Percentiles rank a stretch among this genome's conserved stretches.
Evolutionary conservation across 2,113 vertebrate genomes (phyloP).

Genomic region (Poeciliopsis occidentalis): DNA sequence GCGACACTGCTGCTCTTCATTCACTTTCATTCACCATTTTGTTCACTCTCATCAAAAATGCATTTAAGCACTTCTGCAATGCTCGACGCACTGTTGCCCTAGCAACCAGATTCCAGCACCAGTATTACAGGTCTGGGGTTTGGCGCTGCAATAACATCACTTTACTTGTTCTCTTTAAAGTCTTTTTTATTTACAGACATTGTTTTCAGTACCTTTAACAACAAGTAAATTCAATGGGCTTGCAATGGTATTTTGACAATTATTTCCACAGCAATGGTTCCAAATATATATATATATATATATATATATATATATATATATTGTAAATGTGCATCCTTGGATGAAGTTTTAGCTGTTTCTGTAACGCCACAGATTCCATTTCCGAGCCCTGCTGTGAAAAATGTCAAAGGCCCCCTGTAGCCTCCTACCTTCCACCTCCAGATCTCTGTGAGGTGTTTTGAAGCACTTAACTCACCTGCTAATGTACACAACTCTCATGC

Average conservation of each 20-base stretch:
- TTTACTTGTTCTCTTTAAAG: slow-evolving; percentile 62
- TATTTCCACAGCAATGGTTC: slow-evolving; percentile 7
- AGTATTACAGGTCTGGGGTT: slow-evolving; percentile 72
- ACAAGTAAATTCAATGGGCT: slow-evolving; percentile 32
- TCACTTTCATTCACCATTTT: slow-evolving; percentile 70
- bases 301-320: slow-evolving; percentile 1
- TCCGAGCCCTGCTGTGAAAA: slow-evolving; percentile 8
- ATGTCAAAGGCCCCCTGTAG: background rate
- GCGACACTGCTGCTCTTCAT: slow-evolving; percentile 56
- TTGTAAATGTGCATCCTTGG: background rate
- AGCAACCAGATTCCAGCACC: slow-evolving; percentile 80
- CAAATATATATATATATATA: background rate
- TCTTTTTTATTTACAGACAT: slow-evolving; percentile 64
- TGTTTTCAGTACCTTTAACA: slow-evolving; percentile 36
- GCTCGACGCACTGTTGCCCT: slow-evolving; percentile 80
- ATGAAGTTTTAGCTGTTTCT: slow-evolving; percentile 5
- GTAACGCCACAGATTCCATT: slow-evolving; percentile 13
- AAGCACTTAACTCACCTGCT: slow-evolving; percentile 16
- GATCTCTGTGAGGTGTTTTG: slow-evolving; percentile 8
- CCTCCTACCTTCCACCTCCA: background rate
- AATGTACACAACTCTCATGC: slow-evolving; percentile 1
- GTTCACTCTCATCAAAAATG: slow-evolving; percentile 81
- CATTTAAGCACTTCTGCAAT: slow-evolving; percentile 73
- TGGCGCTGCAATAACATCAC: slow-evolving; percentile 67
- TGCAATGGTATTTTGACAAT: slow-evolving; percentile 26